Evolutionary conservation across 2,888 invertebrate species (phyloP).

Genomic region (Endotricha flammealis): DNA sequence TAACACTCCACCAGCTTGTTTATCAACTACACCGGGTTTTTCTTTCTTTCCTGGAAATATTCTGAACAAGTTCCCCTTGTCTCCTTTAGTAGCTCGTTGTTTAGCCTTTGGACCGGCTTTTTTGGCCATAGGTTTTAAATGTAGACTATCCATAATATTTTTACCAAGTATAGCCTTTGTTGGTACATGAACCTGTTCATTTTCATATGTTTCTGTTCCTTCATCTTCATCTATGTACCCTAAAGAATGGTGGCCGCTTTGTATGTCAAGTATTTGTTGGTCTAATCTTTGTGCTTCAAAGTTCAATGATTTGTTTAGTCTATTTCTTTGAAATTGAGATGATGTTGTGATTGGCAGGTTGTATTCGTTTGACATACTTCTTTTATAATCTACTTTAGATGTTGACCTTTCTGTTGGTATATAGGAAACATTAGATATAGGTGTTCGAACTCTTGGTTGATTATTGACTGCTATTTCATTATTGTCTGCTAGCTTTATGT

Average conservation of each 20-base stretch:
- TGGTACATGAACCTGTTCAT: conserved; percentile 56
- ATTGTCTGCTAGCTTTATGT: conserved; percentile 61
- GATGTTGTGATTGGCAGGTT: conserved; percentile 49
- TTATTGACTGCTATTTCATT: conserved; percentile 72
- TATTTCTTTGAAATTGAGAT: conserved; percentile 70
- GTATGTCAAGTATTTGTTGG: conserved; percentile 71
- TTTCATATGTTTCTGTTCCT: conserved; percentile 30
- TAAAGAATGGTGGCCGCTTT: conserved; percentile 68
- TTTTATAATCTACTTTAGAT: conserved; percentile 48
- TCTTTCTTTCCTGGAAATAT: conserved; percentile 61
- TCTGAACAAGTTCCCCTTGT: conserved; percentile 55
- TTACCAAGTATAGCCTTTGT: conserved; percentile 64
- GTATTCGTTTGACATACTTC: conserved; percentile 63
- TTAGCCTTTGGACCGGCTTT: conserved; percentile 68
- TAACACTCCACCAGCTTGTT: conserved; percentile 56
- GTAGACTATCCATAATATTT: conserved; percentile 70
- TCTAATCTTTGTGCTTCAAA: conserved; percentile 68
- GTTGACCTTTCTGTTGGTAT: conserved; percentile 55
- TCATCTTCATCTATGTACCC: conserved; percentile 66
- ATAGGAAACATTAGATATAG: conserved; percentile 67
- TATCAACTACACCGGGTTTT: conserved; percentile 47
- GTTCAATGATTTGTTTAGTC: conserved; percentile 69
- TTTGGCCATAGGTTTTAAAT: conserved; percentile 64
- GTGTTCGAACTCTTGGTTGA: conserved; percentile 69
- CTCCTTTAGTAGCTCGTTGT: conserved; percentile 55